Percentiles rank a stretch among this genome's conserved stretches.
phyloP scores from a whole-genome alignment of 2,113 vertebrate genomes.

The Calidris pugnax region DNA sequence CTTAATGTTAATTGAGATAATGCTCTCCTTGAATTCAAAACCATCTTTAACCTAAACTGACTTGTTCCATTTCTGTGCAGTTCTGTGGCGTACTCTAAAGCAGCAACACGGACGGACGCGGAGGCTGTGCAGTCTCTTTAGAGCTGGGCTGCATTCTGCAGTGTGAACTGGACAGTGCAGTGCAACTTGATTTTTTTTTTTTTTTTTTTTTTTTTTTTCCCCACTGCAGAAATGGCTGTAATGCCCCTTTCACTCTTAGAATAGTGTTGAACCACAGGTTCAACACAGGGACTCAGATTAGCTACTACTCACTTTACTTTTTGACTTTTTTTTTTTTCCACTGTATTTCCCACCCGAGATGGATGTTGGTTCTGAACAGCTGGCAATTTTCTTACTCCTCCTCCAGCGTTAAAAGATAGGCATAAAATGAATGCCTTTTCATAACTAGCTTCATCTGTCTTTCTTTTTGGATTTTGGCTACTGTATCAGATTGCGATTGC shows the following conservation, averaged over 20 bases:
- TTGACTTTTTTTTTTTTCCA: no score
- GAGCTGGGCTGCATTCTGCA: not conserved
- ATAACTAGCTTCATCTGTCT: not conserved
- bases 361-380: not conserved
- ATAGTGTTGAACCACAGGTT: not conserved
- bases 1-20: not conserved
- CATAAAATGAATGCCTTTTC: not conserved
- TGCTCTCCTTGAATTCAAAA: not conserved
- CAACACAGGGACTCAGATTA: not conserved
- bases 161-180: not conserved
- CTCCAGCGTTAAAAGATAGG: not conserved
- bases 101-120: fast-evolving
- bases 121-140: not conserved
- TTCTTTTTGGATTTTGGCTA: not conserved
- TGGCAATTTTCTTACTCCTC: not conserved
- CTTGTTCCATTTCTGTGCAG: not conserved
- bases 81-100: not conserved
- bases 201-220: not conserved
- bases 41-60: not conserved
- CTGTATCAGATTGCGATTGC: not conserved
- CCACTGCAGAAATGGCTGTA: not conserved
- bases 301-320: not conserved
- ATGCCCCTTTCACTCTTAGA: not conserved
- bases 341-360: not conserved
- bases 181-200: not conserved